A percentile compares a stretch with the other conserved stretches of the same genome.
phyloP scores from a whole-genome alignment of 2,797 vertebrate species.

The Mionectes olivaceus region DNA sequence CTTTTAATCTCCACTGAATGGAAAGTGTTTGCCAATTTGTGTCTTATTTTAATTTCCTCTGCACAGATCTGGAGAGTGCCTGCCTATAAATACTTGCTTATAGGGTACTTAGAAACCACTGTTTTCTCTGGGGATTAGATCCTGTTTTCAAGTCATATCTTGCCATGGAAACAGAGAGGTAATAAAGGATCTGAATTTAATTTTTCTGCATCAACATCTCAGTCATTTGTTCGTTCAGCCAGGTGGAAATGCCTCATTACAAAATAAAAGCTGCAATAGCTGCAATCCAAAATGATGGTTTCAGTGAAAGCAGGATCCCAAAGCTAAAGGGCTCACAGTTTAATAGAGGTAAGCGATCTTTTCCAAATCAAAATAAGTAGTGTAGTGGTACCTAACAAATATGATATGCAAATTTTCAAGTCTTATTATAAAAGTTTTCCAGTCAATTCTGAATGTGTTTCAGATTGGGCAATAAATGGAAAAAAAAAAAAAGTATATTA shows the following conservation, averaged over 20 bases:
- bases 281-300: not conserved
- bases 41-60: conserved; percentile 25
- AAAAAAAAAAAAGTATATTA: not conserved
- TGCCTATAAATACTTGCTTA: not conserved
- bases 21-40: not conserved
- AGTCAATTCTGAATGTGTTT: not conserved
- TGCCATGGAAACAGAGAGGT: not conserved
- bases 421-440: not conserved
- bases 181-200: not conserved
- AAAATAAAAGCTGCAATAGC: not conserved
- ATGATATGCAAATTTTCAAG: not conserved
- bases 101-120: not conserved
- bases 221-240: not conserved
- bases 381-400: not conserved
- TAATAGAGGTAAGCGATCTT: not conserved
- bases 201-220: not conserved
- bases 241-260: not conserved
- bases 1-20: not conserved
- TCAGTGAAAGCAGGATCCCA: not conserved
- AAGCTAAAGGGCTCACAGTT: not conserved
- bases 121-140: not conserved
- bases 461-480: not conserved
- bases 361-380: not conserved
- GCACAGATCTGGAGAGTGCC: not conserved
- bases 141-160: not conserved